Evolutionary conservation across 2,113 vertebrate species (phyloP).

Genomic region (Rattus norvegicus): GRCr8 NC_086023.1:136173501-136174000

Average conservation of each 20-base stretch:
- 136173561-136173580: conserved; percentile 48
- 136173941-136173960: background rate
- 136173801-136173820: background rate
- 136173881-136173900: background rate
- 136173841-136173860: background rate
- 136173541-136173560: background rate
- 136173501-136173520: background rate
- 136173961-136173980: background rate
- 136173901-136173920: conserved; percentile 7
- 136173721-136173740: too few species aligned
- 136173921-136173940: background rate
- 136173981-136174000: background rate
- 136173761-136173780: background rate
- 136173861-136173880: background rate
- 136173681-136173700: conserved; percentile 18
- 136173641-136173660: conserved; percentile 23
- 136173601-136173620: conserved; percentile 33
- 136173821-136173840: background rate
- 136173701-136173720: background rate
- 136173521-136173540: conserved; percentile 56
- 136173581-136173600: conserved; percentile 37
- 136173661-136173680: conserved; percentile 37
- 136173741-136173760: background rate
- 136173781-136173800: background rate
- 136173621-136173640: conserved; percentile 1